Base-by-base conservation (phyloP, 2,888 invertebrate genomes). In the Melanargia galathea region DNA sequence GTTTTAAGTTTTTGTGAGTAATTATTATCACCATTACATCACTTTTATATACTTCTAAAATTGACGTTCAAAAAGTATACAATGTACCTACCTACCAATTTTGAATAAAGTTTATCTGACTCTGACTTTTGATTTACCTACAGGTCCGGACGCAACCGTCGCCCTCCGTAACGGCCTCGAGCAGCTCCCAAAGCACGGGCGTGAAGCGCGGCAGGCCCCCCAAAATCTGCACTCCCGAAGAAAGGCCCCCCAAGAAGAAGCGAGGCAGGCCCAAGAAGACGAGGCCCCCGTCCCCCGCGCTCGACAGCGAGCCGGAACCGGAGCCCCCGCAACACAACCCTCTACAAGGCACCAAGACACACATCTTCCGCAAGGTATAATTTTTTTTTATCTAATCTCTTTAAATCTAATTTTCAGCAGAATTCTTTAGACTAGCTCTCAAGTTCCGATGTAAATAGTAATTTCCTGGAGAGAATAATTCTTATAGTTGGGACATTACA, bases 201-300 rank as follows among this genome's bases (percentile, higher is more conserved):
- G 71, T 80, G 67, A 93, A 93, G 73, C 92, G 93, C 20, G 93
- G 93, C 0, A 83, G 93, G 54, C 92, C 92, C 7, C 87, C 92
- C 2, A 93, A 93, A 71, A 75, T 81, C 18, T 83, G 89, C 6
- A 65, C 78, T 0, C 76, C 83, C 0, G 86, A 82, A 43, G 84
- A 87, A 70, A 74, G 82, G n/a, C 88, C 88, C n/a, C 73, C 81
- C 0, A 88, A 88, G 76, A 88, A 86, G 77, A 80, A 79, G 35
- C 83, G 89, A 40, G 89, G 89, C n/a, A 80, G 89, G 0, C 90
- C 90, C n/a, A 87, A 79, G 59, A 89, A 88, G 72, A 55, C 77
- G 45, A 77, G 78, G 38, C 73, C 83, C 60, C 78, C 79, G 4
- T 68, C 78, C 16, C 76, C 78, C 16, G 65, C 75, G 6, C 75